Percentiles rank a stretch among this genome's conserved stretches.
phyloP scores from a whole-genome alignment of 2,113 vertebrate species.

The Planiliza haematocheilus region DNA sequence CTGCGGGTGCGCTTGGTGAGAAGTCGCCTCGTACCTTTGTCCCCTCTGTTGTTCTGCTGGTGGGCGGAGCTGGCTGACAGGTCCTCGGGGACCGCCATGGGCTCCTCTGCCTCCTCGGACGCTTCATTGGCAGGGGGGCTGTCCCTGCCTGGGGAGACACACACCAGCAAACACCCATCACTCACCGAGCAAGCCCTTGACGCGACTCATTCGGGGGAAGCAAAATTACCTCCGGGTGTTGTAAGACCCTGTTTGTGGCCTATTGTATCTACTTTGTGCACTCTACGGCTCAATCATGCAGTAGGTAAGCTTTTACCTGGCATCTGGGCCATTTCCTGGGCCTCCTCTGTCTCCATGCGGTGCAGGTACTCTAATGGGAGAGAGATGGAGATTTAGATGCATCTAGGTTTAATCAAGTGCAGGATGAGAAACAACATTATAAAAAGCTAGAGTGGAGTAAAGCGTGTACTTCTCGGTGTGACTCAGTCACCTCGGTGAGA shows the following conservation, averaged over 20 bases:
- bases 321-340: conserved; percentile 97
- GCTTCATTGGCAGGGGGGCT: conserved; percentile 90
- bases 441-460: conserved; percentile 74
- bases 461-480: conserved; percentile 81
- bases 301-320: conserved; percentile 89
- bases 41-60: conserved; percentile 89
- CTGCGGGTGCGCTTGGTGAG: conserved; percentile 26
- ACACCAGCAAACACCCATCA: conserved; percentile 61
- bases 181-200: conserved; percentile 34
- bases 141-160: conserved; percentile 87
- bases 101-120: conserved; percentile 92
- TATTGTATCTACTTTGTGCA: conserved; percentile 64
- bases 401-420: conserved; percentile 82
- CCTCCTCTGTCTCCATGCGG: conserved; percentile 97
- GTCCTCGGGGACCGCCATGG: conserved; percentile 98
- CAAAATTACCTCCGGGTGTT: conserved; percentile 51
- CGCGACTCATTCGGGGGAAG: conserved; percentile 49
- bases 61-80: conserved; percentile 91
- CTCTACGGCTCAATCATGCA: conserved; percentile 66
- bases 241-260: conserved; percentile 43
- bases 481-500: conserved; percentile 83
- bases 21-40: conserved; percentile 84
- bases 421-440: conserved; percentile 72
- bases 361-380: conserved; percentile 90
- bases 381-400: conserved; percentile 69